Evolutionary conservation across 2,888 invertebrate genomes (phyloP), one percentile per base, ranked within the genome.

Genomic region (Belgica antarctica): DNA sequence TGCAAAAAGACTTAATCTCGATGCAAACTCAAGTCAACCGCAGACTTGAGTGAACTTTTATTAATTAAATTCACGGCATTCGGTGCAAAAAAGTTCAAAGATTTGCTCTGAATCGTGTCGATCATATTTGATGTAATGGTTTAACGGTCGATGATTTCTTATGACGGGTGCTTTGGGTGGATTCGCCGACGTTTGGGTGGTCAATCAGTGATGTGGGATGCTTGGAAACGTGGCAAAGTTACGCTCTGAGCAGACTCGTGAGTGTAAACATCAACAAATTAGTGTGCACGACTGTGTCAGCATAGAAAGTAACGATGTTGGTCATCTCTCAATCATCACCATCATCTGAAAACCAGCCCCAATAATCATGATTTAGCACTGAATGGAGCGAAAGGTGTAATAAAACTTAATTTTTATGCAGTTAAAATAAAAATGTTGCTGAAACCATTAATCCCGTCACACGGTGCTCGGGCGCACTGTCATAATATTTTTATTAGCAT

Each of bases 401-500:
- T 41, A 41, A 41, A 41, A 41, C 41, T 41, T 52, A 52, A 52
- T 22, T 22, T 22, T 52, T 52, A 25, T 25, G 59, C 59, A 12
- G 27, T 59, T 59, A 59, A 27, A 4, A 52, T 52, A 52, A 52
- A 24, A 52, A 2, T 52, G 52, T 15, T 52, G 52, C 52, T 24
- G 52, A 52, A 52, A 52, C 19, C 25, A 59, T 24, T 59, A 4
- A 25, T 27, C 24, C 17, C 17, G 57, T 57, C 24, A 17, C 59
- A 25, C 22, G n/a, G n/a, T n/a, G 22, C 52, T 3, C 59, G 4
- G 5, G n/a, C 27, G 25, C 22, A 27, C 52, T 59, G 59, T 59
- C 24, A 59, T 59, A 59, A 59, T 59, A 59, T 25, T 59, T 59
- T 27, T 59, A 59, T 59, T 59, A 19, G 5, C 24, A 27, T 12